Evolutionary conservation across 2,113 vertebrate species (phyloP).

Genomic region (Dolichallabes microphthalmus): DNA sequence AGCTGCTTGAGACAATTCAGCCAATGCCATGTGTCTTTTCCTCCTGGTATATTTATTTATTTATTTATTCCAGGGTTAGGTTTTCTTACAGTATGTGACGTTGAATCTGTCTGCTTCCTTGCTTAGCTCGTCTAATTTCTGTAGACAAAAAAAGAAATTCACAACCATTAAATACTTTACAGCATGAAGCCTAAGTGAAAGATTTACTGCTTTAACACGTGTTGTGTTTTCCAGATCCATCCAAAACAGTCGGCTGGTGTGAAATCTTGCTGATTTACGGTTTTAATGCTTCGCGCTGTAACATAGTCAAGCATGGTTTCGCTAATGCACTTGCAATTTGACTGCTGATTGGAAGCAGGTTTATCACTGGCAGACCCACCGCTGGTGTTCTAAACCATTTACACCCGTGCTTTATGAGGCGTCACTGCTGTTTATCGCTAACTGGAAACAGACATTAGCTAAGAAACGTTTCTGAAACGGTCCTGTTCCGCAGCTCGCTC

Average conservation of each 20-base stretch:
- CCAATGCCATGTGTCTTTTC: background rate
- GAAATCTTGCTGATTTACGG: background rate
- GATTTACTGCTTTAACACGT: background rate
- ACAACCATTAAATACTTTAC: background rate
- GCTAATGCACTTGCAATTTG: conserved; percentile 74
- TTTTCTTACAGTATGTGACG: background rate
- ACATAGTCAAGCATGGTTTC: conserved; percentile 64
- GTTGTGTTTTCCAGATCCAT: background rate
- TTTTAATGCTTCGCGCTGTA: conserved; percentile 40
- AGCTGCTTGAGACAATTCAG: too few relatives aligned
- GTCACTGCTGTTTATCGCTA: conserved; percentile 59
- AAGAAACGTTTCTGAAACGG: conserved; percentile 50
- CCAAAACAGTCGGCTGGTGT: background rate
- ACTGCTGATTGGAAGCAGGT: conserved; percentile 79
- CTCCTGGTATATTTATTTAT: background rate
- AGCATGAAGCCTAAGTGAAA: background rate
- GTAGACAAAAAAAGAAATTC: background rate
- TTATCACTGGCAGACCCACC: conserved; percentile 70
- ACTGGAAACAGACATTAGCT: conserved; percentile 70
- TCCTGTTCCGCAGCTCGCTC: conserved; percentile 48
- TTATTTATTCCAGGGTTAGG: background rate
- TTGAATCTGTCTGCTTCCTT: background rate
- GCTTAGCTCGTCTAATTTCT: too few relatives aligned
- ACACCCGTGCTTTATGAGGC: conserved; percentile 71
- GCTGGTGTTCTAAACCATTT: conserved; percentile 78